Conservation (phyloP, 2,113 vertebrate genomes). For the Ailurus styani region DNA sequence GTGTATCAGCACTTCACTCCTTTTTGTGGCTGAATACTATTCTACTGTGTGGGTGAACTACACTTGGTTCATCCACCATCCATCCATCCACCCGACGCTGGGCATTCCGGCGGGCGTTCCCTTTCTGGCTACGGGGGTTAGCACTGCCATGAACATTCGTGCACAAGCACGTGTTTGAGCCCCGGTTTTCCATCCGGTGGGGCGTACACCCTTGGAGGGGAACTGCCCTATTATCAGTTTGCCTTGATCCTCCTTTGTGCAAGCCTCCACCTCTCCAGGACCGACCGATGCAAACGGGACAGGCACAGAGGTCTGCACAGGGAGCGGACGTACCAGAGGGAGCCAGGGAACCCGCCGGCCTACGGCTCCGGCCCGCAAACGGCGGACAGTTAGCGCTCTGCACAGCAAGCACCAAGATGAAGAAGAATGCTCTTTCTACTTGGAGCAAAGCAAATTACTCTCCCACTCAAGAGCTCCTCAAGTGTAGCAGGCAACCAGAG, state of each 20-base stretch:
- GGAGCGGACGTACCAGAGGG: background rate
- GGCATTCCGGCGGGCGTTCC: background rate
- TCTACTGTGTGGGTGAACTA: accelerated
- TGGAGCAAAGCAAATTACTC: background rate
- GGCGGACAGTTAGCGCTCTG: background rate
- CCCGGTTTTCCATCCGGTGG: accelerated
- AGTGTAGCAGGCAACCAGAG: background rate
- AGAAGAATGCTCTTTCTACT: accelerated
- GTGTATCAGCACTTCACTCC: accelerated
- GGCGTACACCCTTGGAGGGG: no score
- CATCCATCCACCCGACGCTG: accelerated
- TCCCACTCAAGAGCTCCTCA: background rate
- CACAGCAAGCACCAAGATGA: background rate
- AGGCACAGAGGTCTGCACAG: background rate
- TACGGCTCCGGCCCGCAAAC: background rate
- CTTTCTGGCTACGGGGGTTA: no score
- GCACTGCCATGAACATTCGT: accelerated
- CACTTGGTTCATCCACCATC: background rate
- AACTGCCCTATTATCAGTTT: accelerated
- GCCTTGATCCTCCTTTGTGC: background rate
- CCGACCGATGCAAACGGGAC: background rate
- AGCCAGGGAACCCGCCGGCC: background rate
- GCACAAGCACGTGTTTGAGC: accelerated
- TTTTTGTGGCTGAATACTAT: background rate
- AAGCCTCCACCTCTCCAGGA: background rate